These are phyloP conservation scores for Charina bottae DNA, from an alignment of 2,113 vertebrate species.

Conservation along the genomic window DNA sequence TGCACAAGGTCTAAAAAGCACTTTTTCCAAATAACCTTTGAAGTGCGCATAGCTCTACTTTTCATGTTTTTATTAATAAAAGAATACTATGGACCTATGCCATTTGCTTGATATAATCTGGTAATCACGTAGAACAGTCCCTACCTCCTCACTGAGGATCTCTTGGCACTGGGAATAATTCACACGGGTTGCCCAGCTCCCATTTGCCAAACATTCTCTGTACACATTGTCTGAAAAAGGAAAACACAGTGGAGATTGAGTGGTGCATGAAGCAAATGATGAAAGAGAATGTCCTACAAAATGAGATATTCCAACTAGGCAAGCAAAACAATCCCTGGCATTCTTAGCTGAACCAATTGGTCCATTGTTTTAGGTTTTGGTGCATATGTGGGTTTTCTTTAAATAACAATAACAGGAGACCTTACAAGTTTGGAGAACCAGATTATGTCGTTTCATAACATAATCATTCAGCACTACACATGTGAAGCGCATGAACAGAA, in stretches of 20 bases:
- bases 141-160: slow-evolving; percentile 87
- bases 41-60: neutral
- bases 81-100: neutral
- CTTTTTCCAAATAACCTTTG: neutral
- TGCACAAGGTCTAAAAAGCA: neutral
- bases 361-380: neutral
- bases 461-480: neutral
- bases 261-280: neutral
- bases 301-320: neutral
- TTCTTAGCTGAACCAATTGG: neutral
- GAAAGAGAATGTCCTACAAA: neutral
- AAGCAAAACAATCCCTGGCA: neutral
- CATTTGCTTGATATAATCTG: neutral
- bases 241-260: slow-evolving; percentile 18
- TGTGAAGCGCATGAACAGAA: neutral
- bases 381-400: neutral
- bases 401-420: neutral
- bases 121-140: neutral
- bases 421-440: neutral
- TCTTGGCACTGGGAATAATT: slow-evolving; percentile 89
- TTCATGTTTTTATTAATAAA: neutral
- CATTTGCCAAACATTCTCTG: slow-evolving; percentile 84
- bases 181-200: slow-evolving; percentile 84
- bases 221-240: slow-evolving; percentile 83
- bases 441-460: neutral